Evolutionary conservation across 2,797 vertebrate species (phyloP).

Genomic region (Alfaro cultratus): DNA sequence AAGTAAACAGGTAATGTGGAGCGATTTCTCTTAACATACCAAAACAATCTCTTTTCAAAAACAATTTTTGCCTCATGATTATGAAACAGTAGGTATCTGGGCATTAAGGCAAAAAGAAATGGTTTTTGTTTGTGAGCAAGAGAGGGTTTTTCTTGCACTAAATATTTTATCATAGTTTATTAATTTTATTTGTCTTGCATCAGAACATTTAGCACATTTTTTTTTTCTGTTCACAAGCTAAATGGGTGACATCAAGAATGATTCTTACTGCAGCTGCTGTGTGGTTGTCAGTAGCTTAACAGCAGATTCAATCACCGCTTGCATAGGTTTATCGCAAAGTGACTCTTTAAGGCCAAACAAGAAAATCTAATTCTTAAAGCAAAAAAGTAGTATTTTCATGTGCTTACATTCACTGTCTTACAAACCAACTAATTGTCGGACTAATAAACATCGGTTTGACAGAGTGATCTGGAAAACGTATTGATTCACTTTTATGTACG

Average conservation of each 20-base stretch:
- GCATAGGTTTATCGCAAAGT: background rate
- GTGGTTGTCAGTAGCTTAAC: background rate
- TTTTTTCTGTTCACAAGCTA: background rate
- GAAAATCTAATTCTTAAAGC: background rate
- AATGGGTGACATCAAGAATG: background rate
- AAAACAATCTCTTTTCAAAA: background rate
- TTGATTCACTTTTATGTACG: background rate
- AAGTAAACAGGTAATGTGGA: background rate
- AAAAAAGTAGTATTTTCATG: background rate
- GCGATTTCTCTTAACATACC: background rate
- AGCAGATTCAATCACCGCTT: background rate
- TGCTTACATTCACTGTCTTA: background rate
- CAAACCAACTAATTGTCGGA: background rate
- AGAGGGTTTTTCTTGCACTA: background rate
- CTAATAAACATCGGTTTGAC: background rate
- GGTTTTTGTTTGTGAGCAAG: background rate
- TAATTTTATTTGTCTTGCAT: background rate
- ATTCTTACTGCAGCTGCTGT: background rate
- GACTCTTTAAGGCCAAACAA: background rate
- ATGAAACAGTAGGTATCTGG: background rate
- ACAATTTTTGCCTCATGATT: background rate
- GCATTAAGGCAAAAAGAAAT: background rate
- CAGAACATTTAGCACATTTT: background rate
- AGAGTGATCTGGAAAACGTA: background rate
- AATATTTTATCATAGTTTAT: background rate